A percentile compares a stretch with the other conserved stretches of the same genome.
These are phyloP conservation scores for Cynodonichthys magdalenae DNA, from an alignment of 2,797 vertebrate genomes.

Conservation along the genomic window DNA sequence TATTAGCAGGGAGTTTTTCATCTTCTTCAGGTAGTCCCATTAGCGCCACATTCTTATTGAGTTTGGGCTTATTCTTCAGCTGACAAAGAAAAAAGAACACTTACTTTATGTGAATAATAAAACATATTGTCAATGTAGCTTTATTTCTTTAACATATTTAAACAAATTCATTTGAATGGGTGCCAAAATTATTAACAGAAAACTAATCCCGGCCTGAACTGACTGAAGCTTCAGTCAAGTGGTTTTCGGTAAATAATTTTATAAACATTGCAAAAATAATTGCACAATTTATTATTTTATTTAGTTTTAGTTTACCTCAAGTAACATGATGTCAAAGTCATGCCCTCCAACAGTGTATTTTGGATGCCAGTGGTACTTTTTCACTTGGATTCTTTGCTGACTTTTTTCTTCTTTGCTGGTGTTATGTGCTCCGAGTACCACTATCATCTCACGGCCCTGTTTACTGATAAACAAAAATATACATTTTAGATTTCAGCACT, in stretches of 20 bases:
- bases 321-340: constrained; percentile 72
- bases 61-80: constrained; percentile 56
- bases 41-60: constrained; percentile 57
- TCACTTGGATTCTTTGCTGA: constrained; percentile 29
- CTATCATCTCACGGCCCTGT: neutral
- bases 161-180: too few species aligned
- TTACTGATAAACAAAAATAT: neutral
- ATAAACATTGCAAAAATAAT: too few species aligned
- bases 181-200: too few species aligned
- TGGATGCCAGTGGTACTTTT: constrained; percentile 35
- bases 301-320: constrained; percentile 65
- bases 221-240: too few species aligned
- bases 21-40: constrained; percentile 52
- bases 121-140: too few species aligned
- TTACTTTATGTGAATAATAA: too few species aligned
- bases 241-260: too few species aligned
- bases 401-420: neutral
- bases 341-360: accelerated
- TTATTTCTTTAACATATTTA: too few species aligned
- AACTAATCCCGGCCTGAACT: too few species aligned
- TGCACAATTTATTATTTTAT: too few species aligned
- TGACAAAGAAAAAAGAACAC: constrained; percentile 27
- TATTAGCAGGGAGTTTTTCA: constrained; percentile 3
- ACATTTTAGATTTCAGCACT: too few species aligned
- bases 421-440: neutral